A percentile compares a stretch with the other conserved stretches of the same genome.
Evolutionary conservation across 2,113 vertebrate genomes (phyloP).

Genomic region (Acrocephalus arundinaceus): DNA sequence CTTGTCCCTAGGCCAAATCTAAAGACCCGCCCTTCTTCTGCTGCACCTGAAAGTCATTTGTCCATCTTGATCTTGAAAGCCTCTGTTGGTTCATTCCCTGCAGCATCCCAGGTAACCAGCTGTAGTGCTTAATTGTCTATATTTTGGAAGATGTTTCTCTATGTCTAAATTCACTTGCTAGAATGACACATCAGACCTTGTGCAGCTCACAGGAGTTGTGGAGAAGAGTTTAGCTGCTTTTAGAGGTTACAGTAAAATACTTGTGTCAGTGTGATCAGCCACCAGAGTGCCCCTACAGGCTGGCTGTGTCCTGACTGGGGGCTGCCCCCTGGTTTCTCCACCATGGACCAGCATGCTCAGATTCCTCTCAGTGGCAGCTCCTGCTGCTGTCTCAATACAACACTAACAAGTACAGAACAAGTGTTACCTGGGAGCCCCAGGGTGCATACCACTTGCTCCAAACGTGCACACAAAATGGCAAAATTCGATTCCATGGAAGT

Average conservation of each 20-base stretch:
- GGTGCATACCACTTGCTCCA: rapidly evolving
- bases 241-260: background rate
- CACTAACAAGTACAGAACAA: background rate
- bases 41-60: background rate
- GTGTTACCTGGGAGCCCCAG: background rate
- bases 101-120: background rate
- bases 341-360: background rate
- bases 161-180: background rate
- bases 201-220: background rate
- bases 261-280: background rate
- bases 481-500: background rate
- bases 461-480: background rate
- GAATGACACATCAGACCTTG: background rate
- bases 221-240: background rate
- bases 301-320: background rate
- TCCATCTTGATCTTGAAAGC: background rate
- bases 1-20: background rate
- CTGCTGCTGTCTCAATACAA: background rate
- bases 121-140: background rate
- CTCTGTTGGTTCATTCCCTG: background rate
- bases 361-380: background rate
- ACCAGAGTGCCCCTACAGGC: background rate
- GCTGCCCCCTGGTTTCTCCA: background rate
- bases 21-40: background rate
- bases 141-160: background rate